These are phyloP conservation scores for Clupea harengus DNA, from an alignment of 2,113 vertebrate species.

Conservation along the genomic window DNA sequence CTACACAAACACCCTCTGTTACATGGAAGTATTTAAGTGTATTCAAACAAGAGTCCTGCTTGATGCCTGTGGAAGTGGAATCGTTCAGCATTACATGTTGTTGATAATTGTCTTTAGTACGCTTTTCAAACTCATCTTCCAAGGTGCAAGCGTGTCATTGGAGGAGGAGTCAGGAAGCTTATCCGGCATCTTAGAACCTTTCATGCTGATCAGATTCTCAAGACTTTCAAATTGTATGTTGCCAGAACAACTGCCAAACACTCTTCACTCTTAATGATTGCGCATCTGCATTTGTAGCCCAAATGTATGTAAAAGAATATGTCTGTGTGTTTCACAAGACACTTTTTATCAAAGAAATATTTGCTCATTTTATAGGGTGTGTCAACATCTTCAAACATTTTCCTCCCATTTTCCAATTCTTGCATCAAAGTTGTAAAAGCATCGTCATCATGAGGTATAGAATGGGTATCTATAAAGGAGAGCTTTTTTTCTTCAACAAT, in stretches of 20 bases:
- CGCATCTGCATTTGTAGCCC: no score
- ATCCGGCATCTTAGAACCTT: no score
- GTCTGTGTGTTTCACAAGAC: slow-evolving; percentile 27
- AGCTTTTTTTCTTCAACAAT: background rate
- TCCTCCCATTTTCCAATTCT: slow-evolving; percentile 6
- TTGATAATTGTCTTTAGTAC: slow-evolving; percentile 15
- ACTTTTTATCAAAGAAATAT: slow-evolving; percentile 5
- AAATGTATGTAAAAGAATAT: slow-evolving; percentile 22
- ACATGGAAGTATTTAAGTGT: background rate
- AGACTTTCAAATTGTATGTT: no score
- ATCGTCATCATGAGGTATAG: background rate
- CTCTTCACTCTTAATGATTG: no score
- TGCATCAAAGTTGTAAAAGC: background rate
- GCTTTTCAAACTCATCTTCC: slow-evolving; percentile 18
- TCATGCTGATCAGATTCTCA: no score
- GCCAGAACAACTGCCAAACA: no score
- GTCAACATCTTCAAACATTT: slow-evolving; percentile 17
- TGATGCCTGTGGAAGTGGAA: background rate
- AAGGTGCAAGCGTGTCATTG: no score
- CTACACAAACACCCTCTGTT: background rate
- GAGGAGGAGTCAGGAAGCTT: no score
- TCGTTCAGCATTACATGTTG: slow-evolving; percentile 23
- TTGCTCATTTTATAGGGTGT: slow-evolving; percentile 24
- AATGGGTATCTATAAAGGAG: background rate
- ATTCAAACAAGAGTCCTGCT: slow-evolving; percentile 22